Evolutionary conservation across 2,797 vertebrate species (phyloP), one percentile per base, ranked within the genome.

Genomic region (Crenuchus spilurus): DNA sequence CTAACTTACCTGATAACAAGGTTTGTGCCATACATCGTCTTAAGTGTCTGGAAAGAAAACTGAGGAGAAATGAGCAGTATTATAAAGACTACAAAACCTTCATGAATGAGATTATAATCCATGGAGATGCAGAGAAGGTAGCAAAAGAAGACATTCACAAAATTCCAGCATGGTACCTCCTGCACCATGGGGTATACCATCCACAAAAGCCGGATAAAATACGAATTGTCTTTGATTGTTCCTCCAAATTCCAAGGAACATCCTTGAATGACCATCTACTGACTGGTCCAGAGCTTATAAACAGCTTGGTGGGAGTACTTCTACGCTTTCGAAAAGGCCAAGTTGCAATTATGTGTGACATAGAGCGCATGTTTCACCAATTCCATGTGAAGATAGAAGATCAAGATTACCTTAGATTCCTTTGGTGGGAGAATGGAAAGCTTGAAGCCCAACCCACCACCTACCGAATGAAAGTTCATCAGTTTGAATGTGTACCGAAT

Each of bases 141-240:
- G 54, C 52, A 4, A 42, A 44, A 18, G 28, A 61, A 26, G 77
- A 79, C 6, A 58, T 75, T 9, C 18, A 71, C 20, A 79, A 70
- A 3, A 6, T 0, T 20, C 31, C 73, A 51, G 61, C 11, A 2
- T 80, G 68, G 78, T 76, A 80, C 37, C 72, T 76, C 31, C 74
- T 55, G 44, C 69, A 80, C 48, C 69, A 76, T 49, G 30, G 78
- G 33, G 69, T 76, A 1, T 65, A 69, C 51, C 69, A 76, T 18
- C 74, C 63, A 11, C 64, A 63, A 41, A 74, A 74, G n/a, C 46
- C 64, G 16, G 64, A 65, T 8, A 78, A 74, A n/a, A 74, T 73
- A 18, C 24, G 33, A 2, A 69, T 77, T 4, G 69, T 72, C 11
- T 77, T 77, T 42, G 62, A 77, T 16, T 54, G 33, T 18, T 73